phyloP scores from a whole-genome alignment of 2,888 invertebrate genomes.

The Phalera bucephala region DNA sequence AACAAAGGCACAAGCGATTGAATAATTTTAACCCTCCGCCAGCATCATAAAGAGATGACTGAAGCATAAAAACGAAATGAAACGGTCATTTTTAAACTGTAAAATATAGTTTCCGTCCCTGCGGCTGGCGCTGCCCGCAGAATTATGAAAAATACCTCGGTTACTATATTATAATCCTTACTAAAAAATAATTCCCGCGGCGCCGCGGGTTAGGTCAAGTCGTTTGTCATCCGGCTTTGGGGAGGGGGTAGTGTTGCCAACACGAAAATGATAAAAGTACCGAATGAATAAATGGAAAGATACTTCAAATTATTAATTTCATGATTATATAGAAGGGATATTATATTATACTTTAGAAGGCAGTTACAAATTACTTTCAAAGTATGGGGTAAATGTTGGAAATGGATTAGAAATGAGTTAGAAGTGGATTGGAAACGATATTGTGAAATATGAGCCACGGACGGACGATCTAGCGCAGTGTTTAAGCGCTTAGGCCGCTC shows the following conservation, averaged over 20 bases:
- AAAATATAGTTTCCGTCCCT: not conserved
- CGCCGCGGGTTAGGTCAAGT: constrained; percentile 38
- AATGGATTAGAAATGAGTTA: too few species aligned
- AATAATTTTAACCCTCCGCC: not conserved
- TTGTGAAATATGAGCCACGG: too few species aligned
- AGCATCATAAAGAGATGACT: not conserved
- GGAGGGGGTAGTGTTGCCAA: constrained; percentile 4
- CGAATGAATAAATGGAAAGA: not conserved
- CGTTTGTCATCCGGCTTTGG: constrained; percentile 41
- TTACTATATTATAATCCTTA: constrained; percentile 27
- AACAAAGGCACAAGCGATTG: too few species aligned
- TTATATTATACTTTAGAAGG: too few species aligned
- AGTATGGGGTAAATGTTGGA: too few species aligned
- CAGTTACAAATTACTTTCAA: too few species aligned
- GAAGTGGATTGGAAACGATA: too few species aligned
- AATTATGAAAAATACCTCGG: constrained; percentile 26
- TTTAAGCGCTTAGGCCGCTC: too few species aligned
- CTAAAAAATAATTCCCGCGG: constrained; percentile 34
- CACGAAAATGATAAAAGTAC: not conserved
- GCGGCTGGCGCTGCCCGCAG: not conserved
- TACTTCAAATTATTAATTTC: not conserved
- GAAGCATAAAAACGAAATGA: not conserved
- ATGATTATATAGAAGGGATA: too few species aligned
- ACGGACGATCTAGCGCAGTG: too few species aligned
- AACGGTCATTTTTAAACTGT: not conserved